Percentiles rank a stretch among this genome's conserved stretches.
Evolutionary conservation across 2,113 vertebrate genomes (phyloP).

Genomic region (Nansenia antarctica): DNA sequence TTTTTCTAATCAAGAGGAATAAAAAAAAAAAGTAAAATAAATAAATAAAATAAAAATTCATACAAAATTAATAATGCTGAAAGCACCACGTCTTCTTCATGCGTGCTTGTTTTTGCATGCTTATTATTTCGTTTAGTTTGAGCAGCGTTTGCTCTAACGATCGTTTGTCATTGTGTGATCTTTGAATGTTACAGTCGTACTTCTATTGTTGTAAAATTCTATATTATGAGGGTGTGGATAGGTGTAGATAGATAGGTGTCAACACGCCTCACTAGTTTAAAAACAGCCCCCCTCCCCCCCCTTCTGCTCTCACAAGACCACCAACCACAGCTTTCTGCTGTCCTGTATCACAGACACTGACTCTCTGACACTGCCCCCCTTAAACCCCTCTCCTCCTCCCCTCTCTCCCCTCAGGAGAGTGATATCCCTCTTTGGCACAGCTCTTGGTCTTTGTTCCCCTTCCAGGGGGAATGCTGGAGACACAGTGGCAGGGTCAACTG

Average conservation of each 20-base stretch:
- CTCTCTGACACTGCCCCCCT: slow-evolving; percentile 8
- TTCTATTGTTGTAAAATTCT: background rate
- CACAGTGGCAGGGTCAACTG: slow-evolving; percentile 55
- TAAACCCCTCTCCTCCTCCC: slow-evolving; percentile 16
- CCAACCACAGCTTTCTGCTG: background rate
- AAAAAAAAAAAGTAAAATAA: too few relatives aligned
- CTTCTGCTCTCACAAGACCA: background rate
- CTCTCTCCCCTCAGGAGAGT: slow-evolving; percentile 14
- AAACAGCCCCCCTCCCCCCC: background rate
- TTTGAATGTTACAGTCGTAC: background rate
- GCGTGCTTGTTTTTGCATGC: too few relatives aligned
- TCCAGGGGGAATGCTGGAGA: slow-evolving; percentile 41
- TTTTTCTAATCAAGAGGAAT: too few relatives aligned
- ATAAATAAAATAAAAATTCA: too few relatives aligned
- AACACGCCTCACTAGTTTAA: background rate
- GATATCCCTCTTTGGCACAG: slow-evolving; percentile 58
- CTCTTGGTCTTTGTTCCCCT: slow-evolving; percentile 65
- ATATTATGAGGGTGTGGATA: background rate
- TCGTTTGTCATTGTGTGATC: background rate
- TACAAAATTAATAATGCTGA: too few relatives aligned
- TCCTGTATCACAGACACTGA: background rate
- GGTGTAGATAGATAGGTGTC: background rate
- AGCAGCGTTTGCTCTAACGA: background rate
- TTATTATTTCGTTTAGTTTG: too few relatives aligned
- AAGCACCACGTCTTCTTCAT: too few relatives aligned